These are phyloP conservation scores for Cotesia glomerata DNA, from an alignment of 1,140 invertebrate genomes.

Conservation along the genomic window DNA sequence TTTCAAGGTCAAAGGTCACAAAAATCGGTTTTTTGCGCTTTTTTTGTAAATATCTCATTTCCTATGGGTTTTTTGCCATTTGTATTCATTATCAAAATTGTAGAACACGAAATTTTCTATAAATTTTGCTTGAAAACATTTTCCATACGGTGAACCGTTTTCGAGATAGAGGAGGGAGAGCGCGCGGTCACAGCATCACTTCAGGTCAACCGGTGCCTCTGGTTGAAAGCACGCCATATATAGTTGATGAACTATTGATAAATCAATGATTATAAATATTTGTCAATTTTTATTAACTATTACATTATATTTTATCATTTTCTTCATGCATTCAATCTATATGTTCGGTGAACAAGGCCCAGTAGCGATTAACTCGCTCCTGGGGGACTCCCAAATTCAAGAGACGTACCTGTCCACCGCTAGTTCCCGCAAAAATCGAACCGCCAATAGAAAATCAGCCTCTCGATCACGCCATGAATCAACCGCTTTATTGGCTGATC, in stretches of 20 bases:
- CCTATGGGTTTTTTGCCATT: constrained; percentile 5
- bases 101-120: constrained; percentile 8
- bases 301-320: constrained; percentile 13
- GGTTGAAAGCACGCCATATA: constrained; percentile 13
- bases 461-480: no score
- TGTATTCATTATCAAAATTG: constrained; percentile 5
- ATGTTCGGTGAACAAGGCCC: no score
- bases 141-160: constrained; percentile 18
- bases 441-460: no score
- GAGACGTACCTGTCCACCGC: no score
- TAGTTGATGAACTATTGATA: constrained; percentile 14
- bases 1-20: constrained; percentile 11
- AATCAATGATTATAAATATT: constrained; percentile 13
- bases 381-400: no score
- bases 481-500: no score
- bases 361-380: no score
- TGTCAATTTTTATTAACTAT: constrained; percentile 9
- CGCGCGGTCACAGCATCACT: constrained; percentile 10
- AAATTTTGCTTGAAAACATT: constrained; percentile 8
- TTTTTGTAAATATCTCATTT: constrained; percentile 12
- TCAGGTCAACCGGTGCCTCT: constrained; percentile 13
- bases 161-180: constrained; percentile 13
- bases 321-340: not conserved
- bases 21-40: constrained; percentile 10
- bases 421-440: no score